Evolutionary conservation across 2,888 invertebrate genomes (phyloP).

Genomic region (Eumacrocentrus americanus): DNA sequence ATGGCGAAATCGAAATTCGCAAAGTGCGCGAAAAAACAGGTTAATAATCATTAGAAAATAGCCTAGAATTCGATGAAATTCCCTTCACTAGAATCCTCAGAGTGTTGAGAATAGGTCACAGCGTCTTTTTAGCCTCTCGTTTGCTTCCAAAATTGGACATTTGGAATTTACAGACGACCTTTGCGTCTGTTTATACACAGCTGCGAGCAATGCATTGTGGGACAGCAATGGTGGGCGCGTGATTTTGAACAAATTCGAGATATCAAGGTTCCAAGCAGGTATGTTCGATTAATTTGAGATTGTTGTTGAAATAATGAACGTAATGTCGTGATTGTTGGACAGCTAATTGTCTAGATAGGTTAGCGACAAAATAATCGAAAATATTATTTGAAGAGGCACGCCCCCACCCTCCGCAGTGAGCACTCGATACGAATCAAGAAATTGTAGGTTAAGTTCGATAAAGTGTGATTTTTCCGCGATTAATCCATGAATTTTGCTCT

Average conservation of each 20-base stretch:
- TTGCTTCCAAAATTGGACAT: slow-evolving; percentile 21
- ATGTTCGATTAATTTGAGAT: slow-evolving; percentile 25
- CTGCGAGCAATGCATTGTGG: slow-evolving; percentile 56
- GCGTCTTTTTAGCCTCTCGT: not conserved
- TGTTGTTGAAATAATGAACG: not conserved
- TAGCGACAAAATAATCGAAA: slow-evolving; percentile 19
- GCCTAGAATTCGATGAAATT: not conserved
- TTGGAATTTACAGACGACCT: slow-evolving; percentile 7
- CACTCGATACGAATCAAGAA: slow-evolving; percentile 49
- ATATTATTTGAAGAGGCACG: slow-evolving; percentile 39
- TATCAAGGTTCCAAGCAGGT: slow-evolving; percentile 42
- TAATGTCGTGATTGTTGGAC: not conserved
- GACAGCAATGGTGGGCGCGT: slow-evolving; percentile 64
- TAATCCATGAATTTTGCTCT: not conserved
- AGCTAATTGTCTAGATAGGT: not conserved
- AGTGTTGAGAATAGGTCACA: not conserved
- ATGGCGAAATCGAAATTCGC: slow-evolving; percentile 54
- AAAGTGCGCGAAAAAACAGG: slow-evolving; percentile 51
- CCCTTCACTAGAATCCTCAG: not conserved
- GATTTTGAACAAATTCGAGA: slow-evolving; percentile 63
- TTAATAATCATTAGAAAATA: slow-evolving; percentile 15
- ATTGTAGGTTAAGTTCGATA: slow-evolving; percentile 53
- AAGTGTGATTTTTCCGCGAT: slow-evolving; percentile 4
- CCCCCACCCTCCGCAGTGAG: slow-evolving; percentile 48
- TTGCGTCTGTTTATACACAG: slow-evolving; percentile 53